A percentile compares a stretch with the other conserved stretches of the same genome.
phyloP scores from a whole-genome alignment of 2,888 invertebrate genomes.

The Lacanobia oleracea region DNA sequence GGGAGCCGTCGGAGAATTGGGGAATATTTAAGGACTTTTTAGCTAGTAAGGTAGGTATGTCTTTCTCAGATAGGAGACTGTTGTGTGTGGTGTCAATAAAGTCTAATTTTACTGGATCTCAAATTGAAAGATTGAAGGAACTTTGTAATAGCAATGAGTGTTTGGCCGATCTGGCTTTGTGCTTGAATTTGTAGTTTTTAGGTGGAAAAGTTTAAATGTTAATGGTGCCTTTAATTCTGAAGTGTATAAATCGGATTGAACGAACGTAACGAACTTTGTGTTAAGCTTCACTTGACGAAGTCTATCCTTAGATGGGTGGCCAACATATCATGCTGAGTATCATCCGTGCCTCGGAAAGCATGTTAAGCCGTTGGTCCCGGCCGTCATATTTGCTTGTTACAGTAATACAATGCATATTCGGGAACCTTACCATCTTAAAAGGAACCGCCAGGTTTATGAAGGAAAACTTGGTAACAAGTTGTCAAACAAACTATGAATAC shows the following conservation, averaged over 20 bases:
- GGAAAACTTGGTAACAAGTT: no score
- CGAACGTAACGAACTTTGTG: no score
- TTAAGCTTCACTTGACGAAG: no score
- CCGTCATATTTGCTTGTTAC: no score
- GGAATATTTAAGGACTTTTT: slow-evolving; percentile 76
- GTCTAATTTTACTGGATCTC: slow-evolving; percentile 81
- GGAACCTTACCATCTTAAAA: background rate
- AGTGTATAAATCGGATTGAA: no score
- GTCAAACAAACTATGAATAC: no score
- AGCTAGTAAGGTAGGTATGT: slow-evolving; percentile 69
- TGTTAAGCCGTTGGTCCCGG: no score
- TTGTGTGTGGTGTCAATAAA: slow-evolving; percentile 83
- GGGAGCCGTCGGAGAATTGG: slow-evolving; percentile 65
- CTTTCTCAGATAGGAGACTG: slow-evolving; percentile 82
- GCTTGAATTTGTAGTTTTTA: slow-evolving; percentile 49
- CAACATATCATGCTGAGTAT: no score
- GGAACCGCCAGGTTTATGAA: background rate
- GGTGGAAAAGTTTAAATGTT: background rate
- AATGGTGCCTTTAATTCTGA: slow-evolving; percentile 32
- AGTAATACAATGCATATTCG: background rate
- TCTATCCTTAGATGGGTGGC: no score
- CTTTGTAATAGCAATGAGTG: slow-evolving; percentile 79
- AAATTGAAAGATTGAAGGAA: slow-evolving; percentile 82
- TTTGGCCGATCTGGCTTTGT: slow-evolving; percentile 76
- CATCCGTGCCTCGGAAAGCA: no score